Conservation (phyloP, 2,113 vertebrate species). For the Narcine bancroftii region DNA sequence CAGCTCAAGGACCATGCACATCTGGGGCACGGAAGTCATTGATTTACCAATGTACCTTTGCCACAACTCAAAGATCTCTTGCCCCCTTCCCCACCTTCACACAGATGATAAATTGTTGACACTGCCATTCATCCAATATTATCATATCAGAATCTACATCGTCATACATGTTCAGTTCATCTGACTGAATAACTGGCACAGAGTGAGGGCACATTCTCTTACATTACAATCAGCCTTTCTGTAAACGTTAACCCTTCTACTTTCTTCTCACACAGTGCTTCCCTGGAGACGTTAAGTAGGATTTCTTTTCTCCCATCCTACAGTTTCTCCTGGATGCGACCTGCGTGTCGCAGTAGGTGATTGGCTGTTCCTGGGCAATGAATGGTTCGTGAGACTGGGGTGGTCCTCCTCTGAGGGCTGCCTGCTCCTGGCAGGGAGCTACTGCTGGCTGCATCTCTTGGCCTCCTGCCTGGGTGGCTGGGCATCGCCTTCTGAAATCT, state of each 20-base stretch:
- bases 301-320: background rate
- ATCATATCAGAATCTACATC: background rate
- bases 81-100: background rate
- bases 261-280: background rate
- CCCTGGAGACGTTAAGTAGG: background rate
- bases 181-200: background rate
- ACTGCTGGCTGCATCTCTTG: background rate
- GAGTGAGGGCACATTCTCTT: background rate
- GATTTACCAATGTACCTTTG: background rate
- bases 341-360: background rate
- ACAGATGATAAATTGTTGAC: background rate
- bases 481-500: background rate
- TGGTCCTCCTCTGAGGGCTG: background rate
- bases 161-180: background rate
- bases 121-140: background rate
- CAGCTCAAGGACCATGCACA: background rate
- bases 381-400: slow-evolving; percentile 11
- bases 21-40: background rate
- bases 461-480: background rate
- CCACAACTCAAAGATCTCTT: background rate
- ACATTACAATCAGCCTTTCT: background rate
- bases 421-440: background rate
- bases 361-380: background rate
- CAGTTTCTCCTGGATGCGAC: slow-evolving; percentile 5
- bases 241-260: background rate